Evolutionary conservation across 2,113 vertebrate genomes (phyloP), one percentile per base, ranked within the genome.

Genomic region (Cinclus cinclus): DNA sequence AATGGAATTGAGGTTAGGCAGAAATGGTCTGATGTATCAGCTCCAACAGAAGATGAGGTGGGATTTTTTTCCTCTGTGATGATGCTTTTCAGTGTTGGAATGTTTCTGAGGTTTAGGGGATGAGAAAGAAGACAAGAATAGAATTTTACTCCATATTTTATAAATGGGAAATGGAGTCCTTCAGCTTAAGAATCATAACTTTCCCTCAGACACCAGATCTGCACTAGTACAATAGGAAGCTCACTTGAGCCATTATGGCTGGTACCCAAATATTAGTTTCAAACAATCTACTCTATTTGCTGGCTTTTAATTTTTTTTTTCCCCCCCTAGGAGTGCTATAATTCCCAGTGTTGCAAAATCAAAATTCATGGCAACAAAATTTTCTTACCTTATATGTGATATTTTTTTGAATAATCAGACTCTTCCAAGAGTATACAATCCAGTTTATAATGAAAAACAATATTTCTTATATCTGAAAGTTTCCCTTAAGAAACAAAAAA

Each of bases 271-370:
- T 33, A 46, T 8, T 31, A 37, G 5, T 55, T 89, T 91, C 53
- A 37, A 84, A 67, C 5, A 62, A 25, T 37, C 2, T 64, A 3
- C 13, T 84, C 27, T 49, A 19, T 82, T 85, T 50, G 4, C 9
- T 87, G 13, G 3, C 3, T 68, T 89, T 47, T 23, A 23, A 21
- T 42, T 62, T 28, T 5, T 47, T 58, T 25, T 33, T 33, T 15
- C 2, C 17, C 8, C n/a, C n/a, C n/a, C n/a, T n/a, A 53, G 11
- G 8, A 46, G 2, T 71, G 0, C 2, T 78, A 4, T 30, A 71
- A 1, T 4, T 93, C 16, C 16, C n/a, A 50, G 3, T 27, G 33
- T 28, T 23, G 64, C n/a, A 3, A 37, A 75, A 47, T 53, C 39
- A 62, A 63, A 55, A 9, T 28, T 56, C 14, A 35, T 27, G 23